Evolutionary conservation across 2,888 invertebrate species (phyloP).

Genomic region (Anticlea derivata): DNA sequence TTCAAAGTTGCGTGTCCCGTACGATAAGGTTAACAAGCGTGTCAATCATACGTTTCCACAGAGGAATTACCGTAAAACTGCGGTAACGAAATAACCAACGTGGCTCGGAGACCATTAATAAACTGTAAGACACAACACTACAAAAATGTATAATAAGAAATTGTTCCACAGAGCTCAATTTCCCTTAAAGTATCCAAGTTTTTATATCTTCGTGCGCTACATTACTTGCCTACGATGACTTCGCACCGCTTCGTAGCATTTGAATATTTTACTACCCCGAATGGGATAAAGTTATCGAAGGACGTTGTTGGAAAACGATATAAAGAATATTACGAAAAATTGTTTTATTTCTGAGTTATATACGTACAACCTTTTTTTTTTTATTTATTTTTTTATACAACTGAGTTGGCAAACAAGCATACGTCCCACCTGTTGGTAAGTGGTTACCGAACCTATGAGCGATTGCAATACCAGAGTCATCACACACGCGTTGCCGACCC

Average conservation of each 20-base stretch:
- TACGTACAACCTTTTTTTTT: no score
- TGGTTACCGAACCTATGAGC: no score
- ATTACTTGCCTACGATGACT: conserved; percentile 3
- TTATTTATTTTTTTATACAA: no score
- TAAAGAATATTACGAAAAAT: no score
- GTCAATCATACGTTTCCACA: conserved; percentile 49
- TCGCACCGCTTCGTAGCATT: conserved; percentile 2
- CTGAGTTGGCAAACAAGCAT: no score
- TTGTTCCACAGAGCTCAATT: conserved; percentile 19
- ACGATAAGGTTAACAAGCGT: conserved; percentile 40
- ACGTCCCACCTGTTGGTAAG: no score
- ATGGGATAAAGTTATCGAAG: conserved; percentile 23
- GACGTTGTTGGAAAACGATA: conserved; percentile 17
- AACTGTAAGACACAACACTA: conserved; percentile 24
- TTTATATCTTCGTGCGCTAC: conserved; percentile 14
- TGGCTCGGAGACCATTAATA: conserved; percentile 27
- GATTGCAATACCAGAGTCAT: no score
- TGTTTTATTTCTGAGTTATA: no score
- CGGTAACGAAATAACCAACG: conserved; percentile 22
- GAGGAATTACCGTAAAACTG: conserved; percentile 35
- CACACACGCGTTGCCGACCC: no score
- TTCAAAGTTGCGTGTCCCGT: conserved; percentile 40
- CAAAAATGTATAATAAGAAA: conserved; percentile 28
- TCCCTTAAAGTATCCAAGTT: conserved; percentile 15
- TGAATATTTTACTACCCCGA: conserved; percentile 32